Conservation (phyloP, 1,140 invertebrate genomes). For the Zophobas morio region DNA sequence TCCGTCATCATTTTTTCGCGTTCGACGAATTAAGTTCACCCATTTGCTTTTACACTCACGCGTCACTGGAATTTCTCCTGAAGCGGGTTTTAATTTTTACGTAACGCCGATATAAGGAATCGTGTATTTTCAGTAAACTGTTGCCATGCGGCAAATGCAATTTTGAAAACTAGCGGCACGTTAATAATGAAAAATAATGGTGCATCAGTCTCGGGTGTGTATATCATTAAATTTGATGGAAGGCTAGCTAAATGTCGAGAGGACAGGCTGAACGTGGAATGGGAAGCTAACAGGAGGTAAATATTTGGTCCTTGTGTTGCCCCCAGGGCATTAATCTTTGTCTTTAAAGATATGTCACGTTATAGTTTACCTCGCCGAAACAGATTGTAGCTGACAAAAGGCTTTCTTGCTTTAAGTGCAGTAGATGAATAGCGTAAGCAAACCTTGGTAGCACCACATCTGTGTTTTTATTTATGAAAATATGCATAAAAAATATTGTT, state of each 20-base stretch:
- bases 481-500: too few relatives aligned
- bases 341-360: slow-evolving; percentile 57
- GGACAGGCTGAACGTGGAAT: slow-evolving; percentile 34
- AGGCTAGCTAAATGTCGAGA: slow-evolving; percentile 59
- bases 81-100: slow-evolving; percentile 3
- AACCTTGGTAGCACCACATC: too few relatives aligned
- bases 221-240: slow-evolving; percentile 68
- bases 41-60: neutral
- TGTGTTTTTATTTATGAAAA: too few relatives aligned
- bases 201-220: slow-evolving; percentile 63
- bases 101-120: slow-evolving; percentile 16
- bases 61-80: neutral
- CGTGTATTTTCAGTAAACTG: slow-evolving; percentile 12
- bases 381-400: neutral
- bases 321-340: slow-evolving; percentile 59
- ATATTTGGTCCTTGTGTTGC: slow-evolving; percentile 60
- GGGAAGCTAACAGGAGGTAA: slow-evolving; percentile 51
- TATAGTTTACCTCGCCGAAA: slow-evolving; percentile 14
- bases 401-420: too few relatives aligned
- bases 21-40: neutral
- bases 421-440: too few relatives aligned
- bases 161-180: slow-evolving; percentile 63
- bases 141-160: slow-evolving; percentile 53
- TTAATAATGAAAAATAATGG: slow-evolving; percentile 68
- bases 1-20: slow-evolving; percentile 8